Evolutionary conservation across 2,888 invertebrate genomes (phyloP).

Genomic region (Blastobasis lacticolella): DNA sequence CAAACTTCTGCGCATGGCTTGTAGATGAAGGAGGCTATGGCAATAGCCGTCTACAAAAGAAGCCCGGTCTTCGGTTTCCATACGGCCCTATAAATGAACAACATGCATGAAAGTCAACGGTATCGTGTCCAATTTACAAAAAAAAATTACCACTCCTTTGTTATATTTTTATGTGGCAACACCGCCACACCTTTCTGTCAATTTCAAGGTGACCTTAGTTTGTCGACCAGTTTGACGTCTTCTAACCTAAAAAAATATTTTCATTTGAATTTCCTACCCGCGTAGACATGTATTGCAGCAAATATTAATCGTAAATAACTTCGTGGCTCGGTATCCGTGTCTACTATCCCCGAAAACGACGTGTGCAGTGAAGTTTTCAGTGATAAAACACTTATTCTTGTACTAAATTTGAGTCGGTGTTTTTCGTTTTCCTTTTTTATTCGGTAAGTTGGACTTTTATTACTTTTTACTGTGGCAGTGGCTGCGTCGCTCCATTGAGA

Average conservation of each 20-base stretch:
- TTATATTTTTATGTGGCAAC: slow-evolving; percentile 7
- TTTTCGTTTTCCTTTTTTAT: slow-evolving; percentile 21
- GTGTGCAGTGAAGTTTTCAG: slow-evolving; percentile 44
- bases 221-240: slow-evolving; percentile 51
- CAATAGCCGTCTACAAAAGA: too few relatives aligned
- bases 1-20: too few relatives aligned
- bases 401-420: slow-evolving; percentile 14
- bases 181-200: slow-evolving; percentile 30
- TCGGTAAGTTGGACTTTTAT: slow-evolving; percentile 38
- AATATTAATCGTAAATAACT: slow-evolving; percentile 38
- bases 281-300: slow-evolving; percentile 48
- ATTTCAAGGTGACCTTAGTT: slow-evolving; percentile 65
- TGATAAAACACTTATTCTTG: slow-evolving; percentile 37
- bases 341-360: slow-evolving; percentile 29
- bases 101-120: too few relatives aligned
- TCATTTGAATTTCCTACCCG: slow-evolving; percentile 63
- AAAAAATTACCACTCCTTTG: too few relatives aligned
- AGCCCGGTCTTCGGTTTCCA: too few relatives aligned
- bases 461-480: slow-evolving; percentile 21
- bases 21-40: too few relatives aligned
- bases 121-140: too few relatives aligned
- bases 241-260: slow-evolving; percentile 49
- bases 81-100: too few relatives aligned
- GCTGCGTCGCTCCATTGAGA: slow-evolving; percentile 29
- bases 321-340: slow-evolving; percentile 27